These are phyloP conservation scores for Caenorhabditis sp. DNA, from an alignment of 2,888 invertebrate species.

Conservation along the genomic window DNA sequence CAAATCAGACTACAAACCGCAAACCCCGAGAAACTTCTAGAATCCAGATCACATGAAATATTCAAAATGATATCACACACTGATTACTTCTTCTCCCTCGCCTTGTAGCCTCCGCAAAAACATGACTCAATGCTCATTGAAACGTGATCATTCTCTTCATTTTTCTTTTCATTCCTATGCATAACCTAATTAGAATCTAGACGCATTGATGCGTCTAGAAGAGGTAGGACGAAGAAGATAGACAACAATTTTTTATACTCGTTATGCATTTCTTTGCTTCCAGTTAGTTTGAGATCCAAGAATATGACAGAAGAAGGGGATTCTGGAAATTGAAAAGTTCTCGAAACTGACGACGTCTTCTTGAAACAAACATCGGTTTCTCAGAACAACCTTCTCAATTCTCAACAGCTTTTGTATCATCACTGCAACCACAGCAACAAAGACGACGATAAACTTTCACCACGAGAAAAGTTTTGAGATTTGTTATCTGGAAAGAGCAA, in stretches of 20 bases:
- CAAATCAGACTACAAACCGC: too few species aligned
- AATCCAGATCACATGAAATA: too few species aligned
- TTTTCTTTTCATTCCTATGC: not conserved
- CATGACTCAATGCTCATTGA: conserved; percentile 2
- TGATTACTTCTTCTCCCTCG: too few species aligned
- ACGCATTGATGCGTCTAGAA: conserved; percentile 6
- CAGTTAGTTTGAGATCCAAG: not conserved
- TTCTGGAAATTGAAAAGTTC: not conserved
- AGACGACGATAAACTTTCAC: not conserved
- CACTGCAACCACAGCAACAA: not conserved
- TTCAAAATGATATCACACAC: conserved; percentile 3
- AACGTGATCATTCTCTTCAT: conserved; percentile 6
- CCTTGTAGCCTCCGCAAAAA: too few species aligned
- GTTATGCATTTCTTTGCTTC: conserved; percentile 4
- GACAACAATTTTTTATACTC: conserved; percentile 23
- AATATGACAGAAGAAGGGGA: conserved; percentile 9
- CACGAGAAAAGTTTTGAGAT: conserved; percentile 1
- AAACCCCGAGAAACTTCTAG: too few species aligned
- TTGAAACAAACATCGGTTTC: too few species aligned
- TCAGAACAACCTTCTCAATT: too few species aligned
- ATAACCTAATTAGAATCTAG: conserved; percentile 45
- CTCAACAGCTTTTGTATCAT: too few species aligned
- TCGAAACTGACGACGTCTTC: too few species aligned
- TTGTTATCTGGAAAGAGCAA: not conserved
- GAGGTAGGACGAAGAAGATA: conserved; percentile 10